Percentiles rank a stretch among this genome's conserved stretches.
phyloP scores from a whole-genome alignment of 1,140 invertebrate genomes.

The Tetraneura akinire region DNA sequence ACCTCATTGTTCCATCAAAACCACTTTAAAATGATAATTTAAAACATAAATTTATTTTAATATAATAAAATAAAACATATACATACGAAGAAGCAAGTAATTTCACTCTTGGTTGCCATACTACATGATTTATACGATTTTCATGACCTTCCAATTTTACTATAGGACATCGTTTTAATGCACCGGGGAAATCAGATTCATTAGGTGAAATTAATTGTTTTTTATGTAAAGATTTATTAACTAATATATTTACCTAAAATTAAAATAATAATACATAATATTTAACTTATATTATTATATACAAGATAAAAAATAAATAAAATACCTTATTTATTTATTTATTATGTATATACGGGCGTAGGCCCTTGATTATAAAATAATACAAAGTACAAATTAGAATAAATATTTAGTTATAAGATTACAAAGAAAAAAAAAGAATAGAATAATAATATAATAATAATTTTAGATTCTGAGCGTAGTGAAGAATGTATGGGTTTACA shows the following conservation, averaged over 20 bases:
- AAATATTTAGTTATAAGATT: too few species aligned
- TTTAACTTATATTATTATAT: too few species aligned
- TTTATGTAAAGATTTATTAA: conserved; percentile 34
- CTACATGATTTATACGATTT: conserved; percentile 61
- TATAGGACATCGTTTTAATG: conserved; percentile 39
- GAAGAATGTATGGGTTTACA: too few species aligned
- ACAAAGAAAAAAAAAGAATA: too few species aligned
- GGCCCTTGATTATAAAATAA: too few species aligned
- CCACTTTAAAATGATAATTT: conserved; percentile 59
- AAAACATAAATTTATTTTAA: not conserved
- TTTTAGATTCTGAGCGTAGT: too few species aligned
- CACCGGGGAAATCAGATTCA: conserved; percentile 46
- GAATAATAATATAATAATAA: too few species aligned
- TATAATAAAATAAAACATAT: not conserved
- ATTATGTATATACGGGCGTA: too few species aligned
- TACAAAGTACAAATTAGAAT: too few species aligned
- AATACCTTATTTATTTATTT: too few species aligned
- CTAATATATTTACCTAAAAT: conserved; percentile 43
- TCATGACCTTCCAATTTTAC: conserved; percentile 64
- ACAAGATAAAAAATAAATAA: too few species aligned
- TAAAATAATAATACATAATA: too few species aligned
- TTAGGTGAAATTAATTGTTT: conserved; percentile 26
- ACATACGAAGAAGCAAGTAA: conserved; percentile 62
- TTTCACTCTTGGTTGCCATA: conserved; percentile 60
- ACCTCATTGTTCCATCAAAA: conserved; percentile 68